Conservation (phyloP, 2,113 vertebrate genomes). For the Donacobius atricapilla region DNA sequence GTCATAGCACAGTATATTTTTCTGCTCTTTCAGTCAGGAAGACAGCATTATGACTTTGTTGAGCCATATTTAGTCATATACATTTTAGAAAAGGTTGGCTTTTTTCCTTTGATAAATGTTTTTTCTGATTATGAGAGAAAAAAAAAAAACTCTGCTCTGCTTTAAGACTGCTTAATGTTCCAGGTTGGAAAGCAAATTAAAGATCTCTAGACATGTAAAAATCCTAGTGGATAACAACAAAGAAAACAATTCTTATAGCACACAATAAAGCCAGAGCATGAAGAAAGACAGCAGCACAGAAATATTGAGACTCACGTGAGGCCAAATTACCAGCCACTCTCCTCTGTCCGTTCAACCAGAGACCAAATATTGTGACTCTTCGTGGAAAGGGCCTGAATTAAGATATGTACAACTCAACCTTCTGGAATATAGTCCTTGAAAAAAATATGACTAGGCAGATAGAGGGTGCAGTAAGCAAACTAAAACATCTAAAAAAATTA, state of each 20-base stretch:
- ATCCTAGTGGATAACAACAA: not conserved
- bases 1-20: not conserved
- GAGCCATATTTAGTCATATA: not conserved
- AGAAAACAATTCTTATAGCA: not conserved
- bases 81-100: not conserved
- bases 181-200: not conserved
- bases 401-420: not conserved
- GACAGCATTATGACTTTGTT: not conserved
- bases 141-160: not conserved
- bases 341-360: not conserved
- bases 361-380: not conserved
- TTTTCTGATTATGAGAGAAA: not conserved
- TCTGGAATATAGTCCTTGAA: not conserved
- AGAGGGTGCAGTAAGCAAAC: not conserved
- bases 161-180: not conserved
- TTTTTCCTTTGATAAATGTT: not conserved
- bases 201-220: not conserved
- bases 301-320: constrained; percentile 30
- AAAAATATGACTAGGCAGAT: not conserved
- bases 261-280: not conserved
- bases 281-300: not conserved
- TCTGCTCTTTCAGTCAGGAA: not conserved
- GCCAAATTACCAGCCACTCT: constrained; percentile 11
- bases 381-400: not conserved
- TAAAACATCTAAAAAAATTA: not conserved